A percentile compares a stretch with the other conserved stretches of the same genome.
These are phyloP conservation scores for Vulpes vulpes DNA, from an alignment of 2,113 vertebrate species.

Conservation along the genomic window DNA sequence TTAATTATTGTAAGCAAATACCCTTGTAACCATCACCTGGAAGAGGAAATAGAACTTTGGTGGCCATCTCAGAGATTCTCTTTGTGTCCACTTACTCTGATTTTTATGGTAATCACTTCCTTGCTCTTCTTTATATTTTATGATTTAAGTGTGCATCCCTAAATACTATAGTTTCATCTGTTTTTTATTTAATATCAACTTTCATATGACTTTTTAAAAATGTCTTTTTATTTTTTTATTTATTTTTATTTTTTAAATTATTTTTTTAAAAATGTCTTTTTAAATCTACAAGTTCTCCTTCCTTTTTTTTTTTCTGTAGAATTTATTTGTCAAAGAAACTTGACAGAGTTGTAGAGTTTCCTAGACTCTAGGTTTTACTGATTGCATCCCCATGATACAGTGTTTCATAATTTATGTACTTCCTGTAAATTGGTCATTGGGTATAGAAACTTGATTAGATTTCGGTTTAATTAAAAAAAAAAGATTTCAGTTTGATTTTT, in stretches of 20 bases:
- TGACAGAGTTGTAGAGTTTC: neutral
- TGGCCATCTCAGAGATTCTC: neutral
- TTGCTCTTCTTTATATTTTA: constrained; percentile 35
- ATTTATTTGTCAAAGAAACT: constrained; percentile 18
- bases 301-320: neutral
- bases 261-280: neutral
- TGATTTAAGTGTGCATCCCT: neutral
- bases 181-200: neutral
- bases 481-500: constrained; percentile 9
- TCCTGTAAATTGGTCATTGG: neutral
- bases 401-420: neutral
- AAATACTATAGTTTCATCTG: neutral
- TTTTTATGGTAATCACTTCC: neutral
- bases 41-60: neutral
- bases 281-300: neutral
- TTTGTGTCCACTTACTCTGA: neutral
- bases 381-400: neutral
- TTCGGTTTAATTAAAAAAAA: neutral
- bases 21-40: neutral
- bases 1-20: neutral
- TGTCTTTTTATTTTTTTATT: neutral
- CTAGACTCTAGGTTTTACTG: constrained; percentile 20
- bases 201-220: neutral
- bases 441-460: neutral
- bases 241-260: too few relatives aligned